Base-by-base conservation (phyloP, 2,888 invertebrate species). In the Thelaira solivaga region DNA sequence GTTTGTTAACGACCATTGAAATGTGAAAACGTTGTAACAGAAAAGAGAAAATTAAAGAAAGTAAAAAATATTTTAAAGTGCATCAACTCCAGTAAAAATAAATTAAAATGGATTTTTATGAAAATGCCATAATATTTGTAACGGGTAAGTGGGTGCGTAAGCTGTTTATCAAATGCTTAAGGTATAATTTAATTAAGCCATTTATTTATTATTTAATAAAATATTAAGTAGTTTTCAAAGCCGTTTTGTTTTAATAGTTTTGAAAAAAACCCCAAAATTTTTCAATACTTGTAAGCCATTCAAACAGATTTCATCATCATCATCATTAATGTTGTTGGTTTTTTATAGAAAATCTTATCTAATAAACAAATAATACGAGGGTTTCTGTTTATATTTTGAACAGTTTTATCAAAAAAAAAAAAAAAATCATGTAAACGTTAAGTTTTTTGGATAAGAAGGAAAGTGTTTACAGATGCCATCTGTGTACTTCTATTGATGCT, bases 51-150 rank as follows among this genome's bases (percentile, higher is more conserved):
- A 43, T 8, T 1, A 39, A 43, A 34, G n/a, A 41, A 26, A 68
- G 24, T 43, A 24, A n/a, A 51, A 24, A 18, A 7, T n/a, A n/a
- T 5, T 4, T 34, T 7, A 34, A 31, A 29, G 13, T 3, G n/a
- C 11, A n/a, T n/a, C n/a, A n/a, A n/a, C n/a, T n/a, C n/a, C n/a
- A n/a, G n/a, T n/a, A n/a, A n/a, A n/a, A n/a, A n/a, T n/a, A n/a
- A n/a, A n/a, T n/a, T n/a, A n/a, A n/a, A n/a, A 78, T 69, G 68
- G 83, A 86, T 72, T 83, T 86, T 55, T 88, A 87, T 29, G 73
- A 83, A 39, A 82, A 86, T 59, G 83, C 88, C 0, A 83, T 85
- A 11, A 82, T 88, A 53, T 87, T 88, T 71, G 85, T 88, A 73
- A 88, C 88, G 47, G 88, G 88, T 82, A 78, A 75, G 76, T 47